Conservation (phyloP, 2,797 vertebrate genomes). For the Syncerus caffer region DNA sequence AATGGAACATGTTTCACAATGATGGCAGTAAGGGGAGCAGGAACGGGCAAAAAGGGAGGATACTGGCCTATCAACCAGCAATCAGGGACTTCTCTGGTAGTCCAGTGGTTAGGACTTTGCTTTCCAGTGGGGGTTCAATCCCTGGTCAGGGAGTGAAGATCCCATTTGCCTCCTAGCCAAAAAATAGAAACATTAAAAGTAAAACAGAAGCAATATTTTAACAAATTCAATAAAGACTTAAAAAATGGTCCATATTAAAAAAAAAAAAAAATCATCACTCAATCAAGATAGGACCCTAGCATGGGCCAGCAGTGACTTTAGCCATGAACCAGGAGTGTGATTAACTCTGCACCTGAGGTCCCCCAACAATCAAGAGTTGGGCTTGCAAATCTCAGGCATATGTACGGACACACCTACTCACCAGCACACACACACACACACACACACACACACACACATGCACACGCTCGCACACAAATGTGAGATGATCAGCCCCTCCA, state of each 20-base stretch:
- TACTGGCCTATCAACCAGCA: rapidly evolving
- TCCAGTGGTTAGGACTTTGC: background rate
- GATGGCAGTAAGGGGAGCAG: no score
- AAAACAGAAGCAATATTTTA: background rate
- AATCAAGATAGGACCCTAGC: background rate
- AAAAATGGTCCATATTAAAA: background rate
- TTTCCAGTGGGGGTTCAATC: background rate
- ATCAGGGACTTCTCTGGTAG: background rate
- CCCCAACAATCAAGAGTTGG: background rate
- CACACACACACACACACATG: background rate
- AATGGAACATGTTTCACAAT: background rate
- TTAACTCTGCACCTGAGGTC: background rate
- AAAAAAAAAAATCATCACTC: background rate
- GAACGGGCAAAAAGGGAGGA: rapidly evolving
- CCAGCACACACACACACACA: background rate
- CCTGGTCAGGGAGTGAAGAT: background rate
- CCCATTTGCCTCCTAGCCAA: background rate
- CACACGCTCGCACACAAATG: rapidly evolving
- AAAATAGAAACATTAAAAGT: background rate
- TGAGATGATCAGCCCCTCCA: no score
- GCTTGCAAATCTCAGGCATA: background rate
- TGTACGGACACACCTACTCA: rapidly evolving
- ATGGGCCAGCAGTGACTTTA: background rate
- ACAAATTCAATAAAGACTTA: background rate
- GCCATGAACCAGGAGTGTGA: background rate